Conservation (phyloP, 2,888 invertebrate species). For the Euphydryas editha region DNA sequence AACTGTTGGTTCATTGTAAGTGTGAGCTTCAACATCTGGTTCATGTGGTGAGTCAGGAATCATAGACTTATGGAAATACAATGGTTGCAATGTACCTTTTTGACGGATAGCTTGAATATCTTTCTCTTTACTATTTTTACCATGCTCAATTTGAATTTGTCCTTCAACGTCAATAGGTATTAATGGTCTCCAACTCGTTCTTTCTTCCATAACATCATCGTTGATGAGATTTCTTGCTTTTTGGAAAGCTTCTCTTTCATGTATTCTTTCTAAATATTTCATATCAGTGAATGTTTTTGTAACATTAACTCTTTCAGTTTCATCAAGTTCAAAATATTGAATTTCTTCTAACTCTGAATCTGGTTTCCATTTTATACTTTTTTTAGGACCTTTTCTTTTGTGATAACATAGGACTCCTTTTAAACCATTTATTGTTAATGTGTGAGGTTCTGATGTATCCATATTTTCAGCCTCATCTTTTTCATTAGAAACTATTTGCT, state of each 20-base stretch:
- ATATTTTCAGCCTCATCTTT: conserved; percentile 61
- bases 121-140: conserved; percentile 93
- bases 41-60: conserved; percentile 94
- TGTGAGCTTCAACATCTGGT: conserved; percentile 92
- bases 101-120: conserved; percentile 94
- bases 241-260: conserved; percentile 93
- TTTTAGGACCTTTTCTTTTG: conserved; percentile 90
- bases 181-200: conserved; percentile 89
- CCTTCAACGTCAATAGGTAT: conserved; percentile 87
- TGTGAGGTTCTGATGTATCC: conserved; percentile 69
- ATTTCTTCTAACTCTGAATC: conserved; percentile 91
- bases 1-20: conserved; percentile 89
- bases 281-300: conserved; percentile 95
- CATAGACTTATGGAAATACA: conserved; percentile 91
- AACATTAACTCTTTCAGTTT: conserved; percentile 97
- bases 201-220: conserved; percentile 93
- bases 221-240: conserved; percentile 89
- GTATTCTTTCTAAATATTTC: conserved; percentile 94
- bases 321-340: conserved; percentile 96
- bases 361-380: conserved; percentile 91
- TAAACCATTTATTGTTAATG: conserved; percentile 83
- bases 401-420: conserved; percentile 90
- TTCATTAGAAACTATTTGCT: conserved; percentile 42
- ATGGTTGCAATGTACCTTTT: conserved; percentile 90
- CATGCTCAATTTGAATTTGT: conserved; percentile 86